Evolutionary conservation across 2,888 invertebrate species (phyloP).

Genomic region (Pseudanteris insignis): DNA sequence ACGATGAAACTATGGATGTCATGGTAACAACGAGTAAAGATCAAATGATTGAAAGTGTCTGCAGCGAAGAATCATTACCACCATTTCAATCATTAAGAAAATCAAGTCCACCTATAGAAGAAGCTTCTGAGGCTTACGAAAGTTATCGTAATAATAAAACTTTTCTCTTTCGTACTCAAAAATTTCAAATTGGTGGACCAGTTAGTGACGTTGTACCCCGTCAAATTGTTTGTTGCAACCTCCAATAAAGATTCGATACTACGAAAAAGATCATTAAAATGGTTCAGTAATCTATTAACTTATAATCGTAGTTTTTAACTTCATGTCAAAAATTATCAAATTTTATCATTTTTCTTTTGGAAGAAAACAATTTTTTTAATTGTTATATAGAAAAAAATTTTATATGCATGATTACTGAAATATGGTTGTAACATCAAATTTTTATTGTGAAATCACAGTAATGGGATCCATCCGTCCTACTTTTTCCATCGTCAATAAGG

Average conservation of each 20-base stretch:
- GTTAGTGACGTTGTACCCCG: constrained; percentile 56
- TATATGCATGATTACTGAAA: constrained; percentile 1
- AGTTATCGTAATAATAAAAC: constrained; percentile 54
- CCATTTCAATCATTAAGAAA: constrained; percentile 49
- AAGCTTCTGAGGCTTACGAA: constrained; percentile 63
- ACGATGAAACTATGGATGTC: constrained; percentile 31
- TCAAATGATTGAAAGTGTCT: constrained; percentile 48
- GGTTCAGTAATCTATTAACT: not conserved
- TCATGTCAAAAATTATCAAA: too few relatives aligned
- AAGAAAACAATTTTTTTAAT: too few relatives aligned
- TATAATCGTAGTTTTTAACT: too few relatives aligned
- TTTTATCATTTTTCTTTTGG: too few relatives aligned
- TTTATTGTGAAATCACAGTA: too few relatives aligned
- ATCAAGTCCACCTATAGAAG: constrained; percentile 55
- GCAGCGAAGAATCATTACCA: constrained; percentile 50
- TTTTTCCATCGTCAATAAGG: constrained; percentile 18
- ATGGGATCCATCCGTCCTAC: constrained; percentile 27
- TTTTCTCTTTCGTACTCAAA: constrained; percentile 30
- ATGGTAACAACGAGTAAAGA: constrained; percentile 49
- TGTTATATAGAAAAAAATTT: not conserved
- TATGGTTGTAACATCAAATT: not conserved
- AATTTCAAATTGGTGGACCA: constrained; percentile 23
- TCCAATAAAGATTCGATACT: constrained; percentile 53
- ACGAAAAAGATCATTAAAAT: not conserved
- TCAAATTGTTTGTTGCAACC: constrained; percentile 59